Conservation (phyloP, 2,888 invertebrate species). For the Clivina fossor region DNA sequence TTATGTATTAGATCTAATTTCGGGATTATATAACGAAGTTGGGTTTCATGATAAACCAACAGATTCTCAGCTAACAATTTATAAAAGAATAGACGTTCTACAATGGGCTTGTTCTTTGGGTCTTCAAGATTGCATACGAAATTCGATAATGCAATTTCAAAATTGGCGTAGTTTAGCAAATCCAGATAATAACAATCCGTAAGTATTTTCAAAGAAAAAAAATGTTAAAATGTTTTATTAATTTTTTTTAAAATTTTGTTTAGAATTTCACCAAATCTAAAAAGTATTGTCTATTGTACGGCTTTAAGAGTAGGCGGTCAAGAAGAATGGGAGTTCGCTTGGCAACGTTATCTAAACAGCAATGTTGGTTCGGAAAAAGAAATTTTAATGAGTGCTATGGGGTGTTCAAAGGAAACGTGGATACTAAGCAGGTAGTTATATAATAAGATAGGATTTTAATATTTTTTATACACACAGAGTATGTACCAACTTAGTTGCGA, state of each 20-base stretch:
- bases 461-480: too few relatives aligned
- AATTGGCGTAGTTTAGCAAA: constrained; percentile 74
- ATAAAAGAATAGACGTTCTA: constrained; percentile 71
- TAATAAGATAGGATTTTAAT: constrained; percentile 37
- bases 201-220: constrained; percentile 46
- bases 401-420: constrained; percentile 83
- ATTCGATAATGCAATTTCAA: constrained; percentile 70
- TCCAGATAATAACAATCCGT: constrained; percentile 76
- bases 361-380: constrained; percentile 82
- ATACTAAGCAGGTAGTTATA: constrained; percentile 63
- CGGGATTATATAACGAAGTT: constrained; percentile 67
- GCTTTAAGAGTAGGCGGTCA: constrained; percentile 82
- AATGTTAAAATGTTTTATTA: constrained; percentile 12
- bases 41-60: constrained; percentile 66
- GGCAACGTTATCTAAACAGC: constrained; percentile 73
- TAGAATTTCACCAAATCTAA: constrained; percentile 82
- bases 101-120: constrained; percentile 76
- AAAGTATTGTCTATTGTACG: constrained; percentile 82
- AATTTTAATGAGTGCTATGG: constrained; percentile 72
- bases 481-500: too few relatives aligned
- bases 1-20: constrained; percentile 67
- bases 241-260: constrained; percentile 6
- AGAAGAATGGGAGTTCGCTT: constrained; percentile 87
- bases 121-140: constrained; percentile 71
- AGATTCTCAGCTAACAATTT: constrained; percentile 69